phyloP scores from a whole-genome alignment of 2,113 vertebrate species.

The Serilophus lunatus region DNA sequence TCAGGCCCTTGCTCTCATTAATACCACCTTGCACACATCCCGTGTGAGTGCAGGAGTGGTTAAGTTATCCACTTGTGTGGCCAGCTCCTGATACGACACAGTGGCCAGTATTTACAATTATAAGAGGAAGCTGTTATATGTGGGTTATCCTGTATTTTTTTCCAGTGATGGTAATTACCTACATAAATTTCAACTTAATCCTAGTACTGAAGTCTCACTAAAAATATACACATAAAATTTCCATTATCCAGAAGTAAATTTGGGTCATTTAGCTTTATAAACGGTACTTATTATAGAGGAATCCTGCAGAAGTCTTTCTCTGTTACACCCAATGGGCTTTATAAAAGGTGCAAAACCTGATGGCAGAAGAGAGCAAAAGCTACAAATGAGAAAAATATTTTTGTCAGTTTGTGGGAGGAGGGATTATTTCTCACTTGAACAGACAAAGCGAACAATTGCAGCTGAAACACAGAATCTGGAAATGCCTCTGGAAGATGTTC shows the following conservation, averaged over 20 bases:
- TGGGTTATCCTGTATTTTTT: conserved; percentile 19
- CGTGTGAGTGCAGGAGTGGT: conserved; percentile 13
- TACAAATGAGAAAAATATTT: background rate
- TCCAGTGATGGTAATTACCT: conserved; percentile 56
- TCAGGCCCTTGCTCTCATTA: conserved; percentile 61
- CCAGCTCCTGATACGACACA: conserved; percentile 62
- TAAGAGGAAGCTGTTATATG: conserved; percentile 64
- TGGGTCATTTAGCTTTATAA: background rate
- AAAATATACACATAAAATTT: conserved; percentile 8
- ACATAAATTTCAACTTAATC: conserved; percentile 44
- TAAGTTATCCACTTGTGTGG: conserved; percentile 80
- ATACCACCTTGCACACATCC: conserved; percentile 69
- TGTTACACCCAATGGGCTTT: background rate
- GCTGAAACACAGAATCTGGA: background rate
- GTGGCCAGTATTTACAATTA: conserved; percentile 66
- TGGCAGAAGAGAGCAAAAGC: background rate
- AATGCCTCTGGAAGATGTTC: background rate
- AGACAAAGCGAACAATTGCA: background rate
- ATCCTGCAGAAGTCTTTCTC: background rate
- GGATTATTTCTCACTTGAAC: conserved; percentile 6
- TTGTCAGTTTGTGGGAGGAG: background rate
- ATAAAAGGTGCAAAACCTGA: background rate
- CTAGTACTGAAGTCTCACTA: background rate
- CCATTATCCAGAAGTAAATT: conserved; percentile 22
- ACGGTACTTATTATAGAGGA: background rate